Evolutionary conservation across 1,140 invertebrate species (phyloP).

Genomic region (Ceratitis capitata): DNA sequence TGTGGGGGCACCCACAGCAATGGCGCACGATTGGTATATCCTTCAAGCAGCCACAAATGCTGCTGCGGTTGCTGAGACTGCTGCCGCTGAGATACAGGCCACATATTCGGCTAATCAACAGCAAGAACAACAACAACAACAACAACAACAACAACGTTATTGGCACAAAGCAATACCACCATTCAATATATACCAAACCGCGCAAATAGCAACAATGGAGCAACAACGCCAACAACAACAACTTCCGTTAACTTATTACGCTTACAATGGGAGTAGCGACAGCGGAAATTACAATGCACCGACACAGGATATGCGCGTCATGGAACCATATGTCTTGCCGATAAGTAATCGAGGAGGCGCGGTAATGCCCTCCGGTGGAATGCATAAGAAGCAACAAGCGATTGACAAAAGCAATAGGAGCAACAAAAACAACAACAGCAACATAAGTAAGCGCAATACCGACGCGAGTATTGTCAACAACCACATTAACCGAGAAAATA

Average conservation of each 20-base stretch:
- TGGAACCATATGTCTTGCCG: neutral
- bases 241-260: slow-evolving; percentile 59
- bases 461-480: neutral
- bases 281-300: slow-evolving; percentile 59
- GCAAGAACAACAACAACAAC: neutral
- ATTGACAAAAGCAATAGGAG: too few relatives aligned
- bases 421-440: slow-evolving; percentile 39
- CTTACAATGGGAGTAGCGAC: slow-evolving; percentile 54
- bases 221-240: neutral
- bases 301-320: neutral
- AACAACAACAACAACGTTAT: too few relatives aligned
- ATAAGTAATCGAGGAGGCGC: neutral
- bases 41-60: slow-evolving; percentile 55
- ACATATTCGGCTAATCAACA: neutral
- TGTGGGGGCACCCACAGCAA: slow-evolving; percentile 53
- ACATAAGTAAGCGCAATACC: too few relatives aligned
- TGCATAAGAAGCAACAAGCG: neutral
- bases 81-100: neutral
- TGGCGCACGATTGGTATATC: slow-evolving; percentile 59
- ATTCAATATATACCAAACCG: neutral
- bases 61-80: slow-evolving; percentile 41
- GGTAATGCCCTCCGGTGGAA: neutral
- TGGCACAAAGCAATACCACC: neutral
- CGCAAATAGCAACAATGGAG: neutral
- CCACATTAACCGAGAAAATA: neutral